A percentile compares a stretch with the other conserved stretches of the same genome.
Conservation (phyloP, 2,797 vertebrate genomes). For the Oreochromis grahami region DNA sequence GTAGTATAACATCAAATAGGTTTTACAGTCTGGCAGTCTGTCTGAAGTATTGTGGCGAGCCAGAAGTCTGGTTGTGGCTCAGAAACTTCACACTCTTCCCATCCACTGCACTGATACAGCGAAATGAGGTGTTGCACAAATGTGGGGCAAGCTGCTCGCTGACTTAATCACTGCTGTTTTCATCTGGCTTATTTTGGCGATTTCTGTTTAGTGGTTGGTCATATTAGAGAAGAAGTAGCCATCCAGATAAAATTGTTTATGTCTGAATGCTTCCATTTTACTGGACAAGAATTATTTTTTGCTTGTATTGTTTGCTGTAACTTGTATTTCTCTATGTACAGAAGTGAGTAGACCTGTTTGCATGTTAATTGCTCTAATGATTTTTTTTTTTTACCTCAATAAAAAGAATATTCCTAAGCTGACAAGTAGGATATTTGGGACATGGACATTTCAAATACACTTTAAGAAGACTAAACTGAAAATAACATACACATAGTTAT, state of each 20-base stretch:
- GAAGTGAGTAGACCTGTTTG: background rate
- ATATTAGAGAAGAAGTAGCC: background rate
- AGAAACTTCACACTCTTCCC: background rate
- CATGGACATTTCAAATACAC: background rate
- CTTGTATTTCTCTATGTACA: background rate
- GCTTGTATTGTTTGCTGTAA: background rate
- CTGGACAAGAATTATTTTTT: background rate
- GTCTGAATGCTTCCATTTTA: background rate
- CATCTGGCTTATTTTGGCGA: background rate
- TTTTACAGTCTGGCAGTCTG: background rate
- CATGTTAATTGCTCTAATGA: background rate
- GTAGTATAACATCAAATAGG: background rate
- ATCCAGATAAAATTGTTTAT: background rate
- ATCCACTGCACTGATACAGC: background rate
- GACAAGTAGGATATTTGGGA: background rate
- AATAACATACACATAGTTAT: background rate
- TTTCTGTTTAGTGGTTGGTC: background rate
- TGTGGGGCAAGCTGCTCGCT: background rate
- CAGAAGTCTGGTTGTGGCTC: background rate
- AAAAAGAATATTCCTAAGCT: background rate
- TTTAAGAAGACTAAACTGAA: background rate
- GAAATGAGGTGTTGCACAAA: background rate
- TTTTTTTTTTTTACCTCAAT: background rate
- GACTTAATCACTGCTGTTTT: background rate
- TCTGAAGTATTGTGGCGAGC: background rate